Base-by-base conservation (phyloP, 2,113 vertebrate genomes). In the Muntiacus muntjak region DNA sequence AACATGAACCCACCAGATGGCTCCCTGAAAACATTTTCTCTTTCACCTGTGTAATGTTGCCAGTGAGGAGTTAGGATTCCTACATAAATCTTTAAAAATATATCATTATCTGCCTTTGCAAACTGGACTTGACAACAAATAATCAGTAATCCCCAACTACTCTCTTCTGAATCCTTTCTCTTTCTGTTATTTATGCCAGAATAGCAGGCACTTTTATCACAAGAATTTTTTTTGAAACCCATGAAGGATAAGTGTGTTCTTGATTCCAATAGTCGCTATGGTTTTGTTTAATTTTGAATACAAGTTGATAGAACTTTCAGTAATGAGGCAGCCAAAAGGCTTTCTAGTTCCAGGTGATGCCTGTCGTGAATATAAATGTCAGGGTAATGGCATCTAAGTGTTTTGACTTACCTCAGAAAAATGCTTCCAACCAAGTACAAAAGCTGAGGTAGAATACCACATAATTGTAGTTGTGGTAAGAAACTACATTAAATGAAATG, bases 371-470 rank as follows among this genome's bases (percentile, higher is more conserved):
- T 84, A 97, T 25, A 98, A 97, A 95, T 71, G 86, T 30, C 91
- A 97, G 83, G 96, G 95, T 98, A 95, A 87, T 93, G 96, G 55
- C 96, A 98, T 64, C 67, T 87, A 67, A 95, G 74, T 71, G n/a
- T 90, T 86, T 93, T 95, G 85, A 94, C 90, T 97, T 94, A 96
- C 87, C 97, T 87, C 25, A 28, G 64, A 81, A 98, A 92, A 11
- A 43, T 15, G 95, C 67, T 96, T 96, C 85, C 76, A 94, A 90
- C 40, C 36, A 97, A 87, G 82, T 96, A n/a, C 28, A 60, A 98
- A 98, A 96, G 83, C 47, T 83, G 87, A 97, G 85, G 58, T 60
- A 52, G 74, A 91, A 97, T 71, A 91, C 87, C 67, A 93, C 6
- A 26, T 3, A 91, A 54, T 3, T 79, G 52, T n/a, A 90, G 40